Evolutionary conservation across 2,888 invertebrate genomes (phyloP), one percentile per base, ranked within the genome.

Genomic region (Dione vanillae): DNA sequence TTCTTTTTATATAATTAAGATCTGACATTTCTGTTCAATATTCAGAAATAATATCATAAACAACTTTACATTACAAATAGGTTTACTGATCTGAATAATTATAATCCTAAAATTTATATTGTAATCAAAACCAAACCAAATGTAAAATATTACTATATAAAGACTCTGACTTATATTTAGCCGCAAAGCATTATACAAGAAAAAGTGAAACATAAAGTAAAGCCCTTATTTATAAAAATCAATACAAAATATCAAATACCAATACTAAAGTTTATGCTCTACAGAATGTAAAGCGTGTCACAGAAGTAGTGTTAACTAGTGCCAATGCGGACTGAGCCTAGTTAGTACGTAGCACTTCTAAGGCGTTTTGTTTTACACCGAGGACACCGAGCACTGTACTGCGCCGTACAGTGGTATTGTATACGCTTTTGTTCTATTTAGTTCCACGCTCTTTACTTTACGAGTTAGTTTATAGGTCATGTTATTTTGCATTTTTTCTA

Each of bases 311-410:
- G 54, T 16, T n/a, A 54, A 12, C 40, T 37, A 2, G 16, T 10
- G 11, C 37, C 56, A 56, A 56, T 56, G 56, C 37, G 6, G 11
- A 5, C 45, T 61, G n/a, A 61, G 61, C 45, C 61, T n/a, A 43
- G 11, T 43, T 1, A 11, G 6, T 41, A 41, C 43, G 45, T 12
- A 11, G 45, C 61, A 45, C 43, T 20, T 61, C 45, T 45, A 10
- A 61, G 45, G 61, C 45, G 61, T 45, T 27, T 45, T 61, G 59
- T 59, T 59, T 43, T 43, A 43, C 59, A 20, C 27, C 41, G 59
- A n/a, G 10, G 2, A 27, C 14, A 9, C 43, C 5, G 27, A n/a
- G 35, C 27, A 10, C 14, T 11, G n/a, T 54, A 56, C 16, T 11
- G 49, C 27, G 5, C 27, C 2, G 27, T n/a, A 45, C n/a, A 47